Conservation (phyloP, 2,797 vertebrate genomes). For the Dicrostonyx torquatus region DNA sequence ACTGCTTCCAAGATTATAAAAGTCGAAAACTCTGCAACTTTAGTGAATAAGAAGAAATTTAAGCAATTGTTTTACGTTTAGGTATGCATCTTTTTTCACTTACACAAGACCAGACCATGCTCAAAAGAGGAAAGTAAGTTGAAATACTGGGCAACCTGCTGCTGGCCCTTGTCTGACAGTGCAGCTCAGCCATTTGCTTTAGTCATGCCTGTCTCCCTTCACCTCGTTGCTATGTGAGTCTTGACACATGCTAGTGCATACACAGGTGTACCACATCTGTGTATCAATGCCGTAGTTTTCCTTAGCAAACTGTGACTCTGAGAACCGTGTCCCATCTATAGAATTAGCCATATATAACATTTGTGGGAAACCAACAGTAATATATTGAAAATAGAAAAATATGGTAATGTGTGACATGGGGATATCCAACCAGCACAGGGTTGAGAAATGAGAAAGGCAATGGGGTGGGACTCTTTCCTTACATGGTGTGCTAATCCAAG, state of each 20-base stretch:
- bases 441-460: background rate
- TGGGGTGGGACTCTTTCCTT: background rate
- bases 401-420: background rate
- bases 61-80: background rate
- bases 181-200: background rate
- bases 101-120: background rate
- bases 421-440: rapidly evolving
- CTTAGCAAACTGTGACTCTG: background rate
- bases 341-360: background rate
- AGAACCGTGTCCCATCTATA: background rate
- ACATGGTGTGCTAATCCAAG: background rate
- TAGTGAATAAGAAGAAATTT: background rate
- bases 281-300: background rate
- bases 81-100: background rate
- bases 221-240: background rate
- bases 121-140: slow-evolving; percentile 24
- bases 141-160: background rate
- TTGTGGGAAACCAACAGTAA: background rate
- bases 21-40: background rate
- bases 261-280: background rate
- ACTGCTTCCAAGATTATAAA: background rate
- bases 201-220: background rate
- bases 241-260: background rate
- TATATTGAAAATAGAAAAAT: background rate
- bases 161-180: background rate